phyloP scores from a whole-genome alignment of 2,888 invertebrate species.

The Lysandra bellargus region DNA sequence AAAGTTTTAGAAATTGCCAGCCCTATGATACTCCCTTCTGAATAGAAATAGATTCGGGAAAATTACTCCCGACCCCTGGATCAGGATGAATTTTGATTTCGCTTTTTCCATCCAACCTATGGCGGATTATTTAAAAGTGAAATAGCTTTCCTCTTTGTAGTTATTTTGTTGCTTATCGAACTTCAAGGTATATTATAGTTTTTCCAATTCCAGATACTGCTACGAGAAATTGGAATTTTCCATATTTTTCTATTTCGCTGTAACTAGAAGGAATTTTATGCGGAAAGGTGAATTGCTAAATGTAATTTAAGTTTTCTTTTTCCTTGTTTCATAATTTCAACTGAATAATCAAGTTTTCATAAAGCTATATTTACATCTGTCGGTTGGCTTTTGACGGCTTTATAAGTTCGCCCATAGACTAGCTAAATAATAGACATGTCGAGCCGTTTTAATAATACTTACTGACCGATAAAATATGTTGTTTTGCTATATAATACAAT shows the following conservation, averaged over 20 bases:
- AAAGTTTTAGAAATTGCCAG: slow-evolving; percentile 42
- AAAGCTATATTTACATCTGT: slow-evolving; percentile 20
- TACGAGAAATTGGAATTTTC: neutral
- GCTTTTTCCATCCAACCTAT: slow-evolving; percentile 64
- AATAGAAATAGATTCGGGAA: slow-evolving; percentile 74
- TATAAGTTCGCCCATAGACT: slow-evolving; percentile 3
- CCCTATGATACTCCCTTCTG: slow-evolving; percentile 63
- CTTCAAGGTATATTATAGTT: neutral
- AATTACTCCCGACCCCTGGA: slow-evolving; percentile 63
- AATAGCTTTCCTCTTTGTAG: slow-evolving; percentile 9
- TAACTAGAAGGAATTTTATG: neutral
- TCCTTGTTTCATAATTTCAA: slow-evolving; percentile 18
- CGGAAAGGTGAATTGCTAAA: neutral
- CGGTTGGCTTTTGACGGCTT: slow-evolving; percentile 27
- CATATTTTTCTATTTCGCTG: neutral
- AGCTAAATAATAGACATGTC: neutral
- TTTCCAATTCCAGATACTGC: neutral
- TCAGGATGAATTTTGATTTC: slow-evolving; percentile 77
- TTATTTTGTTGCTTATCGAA: slow-evolving; percentile 10
- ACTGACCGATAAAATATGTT: too few species aligned
- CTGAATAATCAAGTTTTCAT: slow-evolving; percentile 21
- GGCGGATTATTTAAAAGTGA: slow-evolving; percentile 18
- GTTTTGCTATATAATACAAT: too few species aligned
- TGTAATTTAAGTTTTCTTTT: neutral
- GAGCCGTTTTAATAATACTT: neutral